These are phyloP conservation scores for Nasua narica DNA, from an alignment of 2,797 vertebrate genomes.

Conservation along the genomic window DNA sequence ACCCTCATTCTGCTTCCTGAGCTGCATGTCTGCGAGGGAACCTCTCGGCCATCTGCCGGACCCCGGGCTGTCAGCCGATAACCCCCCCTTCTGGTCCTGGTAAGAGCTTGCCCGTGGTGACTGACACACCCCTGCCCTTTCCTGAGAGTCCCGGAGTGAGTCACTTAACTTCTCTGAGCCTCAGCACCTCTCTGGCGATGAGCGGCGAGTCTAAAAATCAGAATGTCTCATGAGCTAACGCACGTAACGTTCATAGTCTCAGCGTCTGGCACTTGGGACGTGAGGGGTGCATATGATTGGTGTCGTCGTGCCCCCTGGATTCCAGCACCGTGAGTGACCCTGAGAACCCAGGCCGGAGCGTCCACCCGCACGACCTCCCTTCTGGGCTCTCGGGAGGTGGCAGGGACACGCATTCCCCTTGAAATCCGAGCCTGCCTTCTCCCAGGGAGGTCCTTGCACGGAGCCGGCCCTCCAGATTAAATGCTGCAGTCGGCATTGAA, in stretches of 20 bases:
- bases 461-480: neutral
- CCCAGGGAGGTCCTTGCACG: fast-evolving
- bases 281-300: fast-evolving
- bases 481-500: fast-evolving
- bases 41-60: fast-evolving
- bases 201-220: neutral
- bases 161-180: neutral
- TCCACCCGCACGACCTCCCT: fast-evolving
- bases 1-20: neutral
- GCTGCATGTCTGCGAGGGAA: neutral
- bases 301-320: fast-evolving
- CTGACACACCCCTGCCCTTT: neutral
- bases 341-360: neutral
- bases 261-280: neutral
- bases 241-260: fast-evolving
- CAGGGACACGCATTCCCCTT: no score
- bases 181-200: neutral
- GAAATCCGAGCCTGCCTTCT: neutral
- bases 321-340: no score
- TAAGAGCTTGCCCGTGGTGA: neutral
- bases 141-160: neutral
- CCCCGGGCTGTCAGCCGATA: fast-evolving
- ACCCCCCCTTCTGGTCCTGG: fast-evolving
- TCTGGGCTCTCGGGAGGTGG: no score
- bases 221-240: neutral